Base-by-base conservation (phyloP, 2,113 vertebrate genomes). In the Talpa occidentalis region DNA sequence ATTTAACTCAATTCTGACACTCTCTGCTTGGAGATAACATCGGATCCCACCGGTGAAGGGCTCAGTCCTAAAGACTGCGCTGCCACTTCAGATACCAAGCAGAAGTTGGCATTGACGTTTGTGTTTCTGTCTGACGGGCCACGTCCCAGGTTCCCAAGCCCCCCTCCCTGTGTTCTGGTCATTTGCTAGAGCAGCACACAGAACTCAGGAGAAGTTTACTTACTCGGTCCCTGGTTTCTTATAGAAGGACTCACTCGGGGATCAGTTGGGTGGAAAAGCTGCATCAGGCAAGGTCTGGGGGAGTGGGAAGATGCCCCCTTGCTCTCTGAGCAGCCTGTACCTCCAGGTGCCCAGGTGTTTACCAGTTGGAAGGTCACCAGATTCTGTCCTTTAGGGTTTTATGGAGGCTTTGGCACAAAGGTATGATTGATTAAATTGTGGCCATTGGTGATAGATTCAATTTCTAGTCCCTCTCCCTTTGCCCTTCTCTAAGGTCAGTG, bases 71-170 rank as follows among this genome's bases (percentile, higher is more conserved):
- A 5, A 76, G 59, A 21, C 72, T 22, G 24, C 24, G 24, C 2
- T 2, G 0, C n/a, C n/a, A 10, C 17, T 49, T 30, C 42, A 37
- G 66, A 28, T 3, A 4, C n/a, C 3, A 1, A 10, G 24, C 70
- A 35, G 3, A 19, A 35, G 16, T 49, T 42, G 59, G 47, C 40
- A 47, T n/a, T 12, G 32, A 30, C 10, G 4, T 32, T 32, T 62
- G 56, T 37, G 85, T 42, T 49, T 76, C 56, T 88, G 32, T 12
- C 24, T 42, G 15, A 22, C 6, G 5, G 42, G 42, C 59, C 15
- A 6, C 19, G 30, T 37, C 40, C 6, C 7, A 44, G 70, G 42
- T 47, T 88, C n/a, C 42, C 32, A 37, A 11, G 59, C n/a, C 26
- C 10, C 16, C 42, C 24, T 76, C 30, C 24, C 64, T 26, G 14